Evolutionary conservation across 2,888 invertebrate species (phyloP), one percentile per base, ranked within the genome.

Genomic region (Microdon myrmicae): DNA sequence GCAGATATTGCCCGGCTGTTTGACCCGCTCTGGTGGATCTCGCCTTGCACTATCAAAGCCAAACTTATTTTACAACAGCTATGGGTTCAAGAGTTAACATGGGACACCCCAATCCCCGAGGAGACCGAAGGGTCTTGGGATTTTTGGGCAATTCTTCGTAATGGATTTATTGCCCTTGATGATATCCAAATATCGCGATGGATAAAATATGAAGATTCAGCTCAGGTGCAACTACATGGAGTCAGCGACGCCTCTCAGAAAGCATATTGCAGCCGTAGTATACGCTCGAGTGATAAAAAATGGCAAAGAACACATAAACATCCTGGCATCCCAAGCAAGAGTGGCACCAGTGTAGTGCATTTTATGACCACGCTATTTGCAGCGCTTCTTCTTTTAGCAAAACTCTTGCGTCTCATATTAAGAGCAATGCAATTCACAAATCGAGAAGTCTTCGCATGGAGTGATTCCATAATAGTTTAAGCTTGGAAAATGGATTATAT

Each of bases 21-120:
- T 25, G 58, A 56, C 29, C 56, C 55, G 1, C 26, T 48, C 2
- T 54, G 61, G 2, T 47, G 28, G 47, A 38, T 47, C 7, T 9
- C 55, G 8, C 58, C 47, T 16, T 47, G 28, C 13, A 39, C 23
- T 9, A 29, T 60, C 4, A 56, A 23, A 13, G 54, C 58, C 4
- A 66, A 66, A 32, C 31, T 66, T n/a, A 35, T 58, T 8, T 28
- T 58, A 5, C 43, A 64, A 45, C 49, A 44, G 22, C 51, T 66
- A n/a, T 66, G 53, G 53, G 29, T 28, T 7, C 13, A 23, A n/a
- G 29, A n/a, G n/a, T n/a, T n/a, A n/a, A n/a, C n/a, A n/a, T n/a
- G n/a, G n/a, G 25, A 38, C 13, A 14, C 32, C 4, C 49, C 32
- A 26, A 10, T 49, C 20, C 25, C 51, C 10, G 25, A 19, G 22